Conservation (phyloP, 1,140 invertebrate genomes). For the Scylla paramamosain region DNA sequence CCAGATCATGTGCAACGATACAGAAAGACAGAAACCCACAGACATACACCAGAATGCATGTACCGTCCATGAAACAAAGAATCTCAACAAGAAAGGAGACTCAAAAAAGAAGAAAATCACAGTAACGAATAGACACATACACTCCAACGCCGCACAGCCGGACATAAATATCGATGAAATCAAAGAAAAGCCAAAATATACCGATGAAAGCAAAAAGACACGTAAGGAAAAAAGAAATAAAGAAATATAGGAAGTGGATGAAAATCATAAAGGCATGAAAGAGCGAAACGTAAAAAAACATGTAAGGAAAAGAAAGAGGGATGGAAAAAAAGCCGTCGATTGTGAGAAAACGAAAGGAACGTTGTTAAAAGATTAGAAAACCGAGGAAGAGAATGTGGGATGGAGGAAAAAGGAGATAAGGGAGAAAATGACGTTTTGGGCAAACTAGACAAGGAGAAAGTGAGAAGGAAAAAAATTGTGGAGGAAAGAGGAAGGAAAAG, state of each 20-base stretch:
- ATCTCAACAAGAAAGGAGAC: too few relatives aligned
- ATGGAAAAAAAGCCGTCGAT: not conserved
- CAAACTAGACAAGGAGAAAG: not conserved
- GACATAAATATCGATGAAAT: not conserved
- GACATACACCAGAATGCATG: too few relatives aligned
- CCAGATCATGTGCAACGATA: too few relatives aligned
- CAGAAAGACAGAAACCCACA: too few relatives aligned
- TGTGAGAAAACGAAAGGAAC: not conserved
- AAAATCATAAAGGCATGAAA: not conserved
- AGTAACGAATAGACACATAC: not conserved
- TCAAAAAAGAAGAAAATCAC: not conserved
- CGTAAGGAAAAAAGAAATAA: not conserved
- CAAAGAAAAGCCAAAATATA: not conserved
- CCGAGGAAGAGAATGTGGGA: not conserved
- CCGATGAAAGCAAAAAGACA: not conserved
- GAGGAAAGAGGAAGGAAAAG: not conserved
- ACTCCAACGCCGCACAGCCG: too few relatives aligned
- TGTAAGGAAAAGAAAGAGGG: not conserved
- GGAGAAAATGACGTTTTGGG: not conserved
- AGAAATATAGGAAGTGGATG: not conserved
- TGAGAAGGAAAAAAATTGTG: not conserved
- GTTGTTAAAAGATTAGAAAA: slow-evolving; percentile 5
- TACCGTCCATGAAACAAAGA: not conserved
- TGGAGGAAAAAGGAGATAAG: not conserved
- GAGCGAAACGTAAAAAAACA: not conserved